Conservation (phyloP, 2,113 vertebrate species). For the Opisthocomus hoazin region DNA sequence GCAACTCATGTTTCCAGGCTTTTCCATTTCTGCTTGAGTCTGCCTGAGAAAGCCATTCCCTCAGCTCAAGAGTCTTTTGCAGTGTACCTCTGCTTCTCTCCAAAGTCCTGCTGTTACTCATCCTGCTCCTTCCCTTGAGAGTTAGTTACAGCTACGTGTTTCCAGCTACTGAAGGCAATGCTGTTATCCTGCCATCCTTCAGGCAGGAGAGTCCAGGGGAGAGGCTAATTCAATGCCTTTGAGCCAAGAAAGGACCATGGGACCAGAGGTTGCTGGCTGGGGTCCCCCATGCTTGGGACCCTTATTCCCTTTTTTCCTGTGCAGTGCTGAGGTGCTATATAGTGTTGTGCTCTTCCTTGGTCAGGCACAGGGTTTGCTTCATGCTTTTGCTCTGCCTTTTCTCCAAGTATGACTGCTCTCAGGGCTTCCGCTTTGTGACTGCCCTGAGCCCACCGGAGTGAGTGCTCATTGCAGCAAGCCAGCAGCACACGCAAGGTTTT, state of each 20-base stretch:
- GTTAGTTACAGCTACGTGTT: neutral
- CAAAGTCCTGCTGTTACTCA: neutral
- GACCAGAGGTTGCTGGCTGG: neutral
- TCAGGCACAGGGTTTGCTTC: neutral
- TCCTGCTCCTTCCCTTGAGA: neutral
- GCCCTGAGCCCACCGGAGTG: neutral
- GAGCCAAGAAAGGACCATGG: neutral
- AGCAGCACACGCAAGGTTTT: neutral
- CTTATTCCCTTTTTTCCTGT: neutral
- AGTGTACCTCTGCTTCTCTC: neutral
- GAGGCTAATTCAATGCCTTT: neutral
- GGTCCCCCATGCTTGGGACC: neutral
- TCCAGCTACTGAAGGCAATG: neutral
- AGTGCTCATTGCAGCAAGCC: neutral
- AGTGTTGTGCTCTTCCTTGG: neutral
- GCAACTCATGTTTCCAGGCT: neutral
- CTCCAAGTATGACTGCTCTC: neutral
- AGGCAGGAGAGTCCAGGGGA: neutral
- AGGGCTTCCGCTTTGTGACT: neutral
- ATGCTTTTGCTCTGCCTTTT: neutral
- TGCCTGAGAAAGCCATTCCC: neutral
- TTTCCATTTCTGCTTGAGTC: neutral
- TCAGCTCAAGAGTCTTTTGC: neutral
- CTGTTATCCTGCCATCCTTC: neutral
- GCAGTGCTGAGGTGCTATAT: rapidly evolving